phyloP scores from a whole-genome alignment of 2,797 vertebrate species.

The Sebastes minor region DNA sequence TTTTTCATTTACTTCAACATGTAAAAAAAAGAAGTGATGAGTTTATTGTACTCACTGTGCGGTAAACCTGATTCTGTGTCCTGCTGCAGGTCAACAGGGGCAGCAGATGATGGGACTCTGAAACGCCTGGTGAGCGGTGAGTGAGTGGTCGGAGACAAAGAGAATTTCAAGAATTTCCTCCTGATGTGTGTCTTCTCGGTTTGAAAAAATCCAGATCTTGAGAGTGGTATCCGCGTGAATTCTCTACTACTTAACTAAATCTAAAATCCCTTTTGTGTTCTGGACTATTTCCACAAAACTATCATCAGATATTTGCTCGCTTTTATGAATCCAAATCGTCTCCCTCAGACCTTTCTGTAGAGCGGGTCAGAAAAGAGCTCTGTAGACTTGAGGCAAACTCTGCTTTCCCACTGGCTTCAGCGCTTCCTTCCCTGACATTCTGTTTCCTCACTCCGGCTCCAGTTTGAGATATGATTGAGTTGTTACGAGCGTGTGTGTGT shows the following conservation, averaged over 20 bases:
- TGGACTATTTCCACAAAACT: not conserved
- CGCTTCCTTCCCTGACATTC: conserved; percentile 79
- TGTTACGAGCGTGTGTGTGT: not conserved
- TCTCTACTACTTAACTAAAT: not conserved
- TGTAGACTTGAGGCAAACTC: conserved; percentile 41
- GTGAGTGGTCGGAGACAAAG: conserved; percentile 31
- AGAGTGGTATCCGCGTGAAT: conserved; percentile 10
- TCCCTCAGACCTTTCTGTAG: not conserved
- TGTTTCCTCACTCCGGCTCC: conserved; percentile 77
- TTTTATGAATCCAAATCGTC: conserved; percentile 6
- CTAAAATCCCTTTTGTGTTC: not conserved
- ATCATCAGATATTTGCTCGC: not conserved
- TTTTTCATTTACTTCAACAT: not conserved
- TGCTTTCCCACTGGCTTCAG: conserved; percentile 69
- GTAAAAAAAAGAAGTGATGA: not conserved
- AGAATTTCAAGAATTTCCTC: conserved; percentile 66
- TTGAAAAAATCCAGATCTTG: conserved; percentile 31
- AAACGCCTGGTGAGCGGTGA: conserved; percentile 20
- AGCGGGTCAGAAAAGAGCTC: conserved; percentile 33
- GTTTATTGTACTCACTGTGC: conserved; percentile 57
- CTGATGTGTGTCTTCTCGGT: conserved; percentile 30
- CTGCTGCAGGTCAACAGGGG: conserved; percentile 2
- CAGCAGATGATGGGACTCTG: conserved; percentile 30
- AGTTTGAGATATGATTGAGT: conserved; percentile 65
- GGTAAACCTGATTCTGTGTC: conserved; percentile 3